phyloP scores from a whole-genome alignment of 2,113 vertebrate genomes.

The Syngnathus floridae region DNA sequence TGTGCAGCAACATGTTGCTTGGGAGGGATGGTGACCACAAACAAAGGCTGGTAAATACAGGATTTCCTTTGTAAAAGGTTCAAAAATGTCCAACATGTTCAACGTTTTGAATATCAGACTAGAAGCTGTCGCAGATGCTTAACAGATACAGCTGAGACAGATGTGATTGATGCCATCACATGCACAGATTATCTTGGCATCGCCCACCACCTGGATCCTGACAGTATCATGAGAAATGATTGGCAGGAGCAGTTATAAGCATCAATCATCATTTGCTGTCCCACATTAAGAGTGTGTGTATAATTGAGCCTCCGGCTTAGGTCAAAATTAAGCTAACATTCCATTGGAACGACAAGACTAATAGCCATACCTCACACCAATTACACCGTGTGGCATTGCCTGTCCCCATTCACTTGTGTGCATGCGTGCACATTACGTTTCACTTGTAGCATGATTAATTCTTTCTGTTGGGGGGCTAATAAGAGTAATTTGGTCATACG shows the following conservation, averaged over 20 bases:
- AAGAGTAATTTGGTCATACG: conserved; percentile 43
- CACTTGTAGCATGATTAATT: conserved; percentile 53
- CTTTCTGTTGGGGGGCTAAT: conserved; percentile 55
- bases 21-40: background rate
- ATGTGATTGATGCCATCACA: background rate
- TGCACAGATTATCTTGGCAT: background rate
- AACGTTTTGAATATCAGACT: background rate
- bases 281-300: conserved; percentile 56
- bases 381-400: conserved; percentile 4
- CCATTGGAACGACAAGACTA: conserved; percentile 54
- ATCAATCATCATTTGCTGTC: conserved; percentile 63
- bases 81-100: background rate
- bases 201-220: conserved; percentile 40
- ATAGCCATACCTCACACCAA: conserved; percentile 37
- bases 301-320: conserved; percentile 58
- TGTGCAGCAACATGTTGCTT: background rate
- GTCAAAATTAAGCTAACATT: conserved; percentile 62
- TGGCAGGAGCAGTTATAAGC: conserved; percentile 55
- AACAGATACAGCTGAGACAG: background rate
- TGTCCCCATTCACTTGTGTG: conserved; percentile 8
- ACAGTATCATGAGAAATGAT: conserved; percentile 40
- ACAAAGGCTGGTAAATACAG: background rate
- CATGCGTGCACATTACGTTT: conserved; percentile 28
- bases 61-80: background rate
- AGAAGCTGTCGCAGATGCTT: background rate